Conservation (phyloP, 2,888 invertebrate genomes). For the Ecdyonurus torrentis region DNA sequence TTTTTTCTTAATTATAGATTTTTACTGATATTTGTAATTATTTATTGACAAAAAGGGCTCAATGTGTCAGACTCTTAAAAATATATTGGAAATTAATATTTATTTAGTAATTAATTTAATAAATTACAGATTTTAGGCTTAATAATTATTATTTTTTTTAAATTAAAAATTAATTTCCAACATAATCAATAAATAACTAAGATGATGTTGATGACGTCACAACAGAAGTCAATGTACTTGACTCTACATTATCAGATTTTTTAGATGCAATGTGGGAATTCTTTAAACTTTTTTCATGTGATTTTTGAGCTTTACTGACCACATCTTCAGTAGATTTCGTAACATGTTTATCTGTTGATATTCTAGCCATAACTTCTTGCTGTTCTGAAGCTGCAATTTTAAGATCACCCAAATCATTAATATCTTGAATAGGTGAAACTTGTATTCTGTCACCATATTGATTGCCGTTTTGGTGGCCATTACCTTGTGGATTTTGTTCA, state of each 20-base stretch:
- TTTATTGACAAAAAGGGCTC: no score
- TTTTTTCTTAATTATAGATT: no score
- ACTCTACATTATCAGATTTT: background rate
- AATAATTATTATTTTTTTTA: no score
- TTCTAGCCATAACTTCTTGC: background rate
- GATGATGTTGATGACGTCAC: background rate
- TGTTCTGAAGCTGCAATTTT: background rate
- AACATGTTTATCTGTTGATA: background rate
- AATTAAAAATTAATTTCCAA: background rate
- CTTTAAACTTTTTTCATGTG: background rate
- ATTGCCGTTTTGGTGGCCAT: background rate
- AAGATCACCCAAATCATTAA: background rate
- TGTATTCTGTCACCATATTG: background rate
- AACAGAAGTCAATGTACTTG: background rate
- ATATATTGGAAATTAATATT: no score
- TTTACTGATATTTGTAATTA: no score
- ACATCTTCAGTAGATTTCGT: background rate
- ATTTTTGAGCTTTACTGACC: background rate
- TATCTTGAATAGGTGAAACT: background rate
- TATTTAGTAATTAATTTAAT: no score
- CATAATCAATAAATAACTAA: background rate
- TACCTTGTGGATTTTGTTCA: slow-evolving; percentile 33
- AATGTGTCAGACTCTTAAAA: no score
- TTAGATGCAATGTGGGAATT: background rate
- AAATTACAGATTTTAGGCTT: no score